phyloP scores from a whole-genome alignment of 1,140 invertebrate genomes.

The Phenacoccus solenopsis region DNA sequence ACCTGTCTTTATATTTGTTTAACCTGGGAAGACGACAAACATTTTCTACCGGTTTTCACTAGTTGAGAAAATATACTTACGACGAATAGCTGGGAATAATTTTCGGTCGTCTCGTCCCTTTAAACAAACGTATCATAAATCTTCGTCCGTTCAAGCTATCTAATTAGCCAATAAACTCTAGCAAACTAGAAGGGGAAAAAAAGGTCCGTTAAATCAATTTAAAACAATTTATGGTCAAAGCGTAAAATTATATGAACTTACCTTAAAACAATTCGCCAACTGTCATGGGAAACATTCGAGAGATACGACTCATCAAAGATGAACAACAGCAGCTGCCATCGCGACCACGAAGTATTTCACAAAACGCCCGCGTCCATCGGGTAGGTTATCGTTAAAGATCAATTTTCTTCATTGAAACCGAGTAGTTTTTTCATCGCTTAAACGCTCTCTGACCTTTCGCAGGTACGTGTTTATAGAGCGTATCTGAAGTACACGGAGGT shows the following conservation, averaged over 20 bases:
- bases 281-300: neutral
- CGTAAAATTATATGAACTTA: neutral
- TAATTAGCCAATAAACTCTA: neutral
- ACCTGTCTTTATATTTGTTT: no score
- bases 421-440: neutral
- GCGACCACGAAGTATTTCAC: no score
- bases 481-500: conserved; percentile 4
- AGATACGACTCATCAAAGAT: neutral
- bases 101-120: no score
- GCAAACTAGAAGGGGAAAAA: neutral
- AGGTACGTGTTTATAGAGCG: conserved; percentile 8
- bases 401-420: neutral
- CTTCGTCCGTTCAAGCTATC: neutral
- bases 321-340: no score
- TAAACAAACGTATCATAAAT: neutral
- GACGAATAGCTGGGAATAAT: no score
- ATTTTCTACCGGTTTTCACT: no score
- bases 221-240: neutral
- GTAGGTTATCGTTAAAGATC: neutral
- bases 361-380: neutral
- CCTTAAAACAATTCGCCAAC: neutral
- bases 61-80: no score
- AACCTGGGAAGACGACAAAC: no score
- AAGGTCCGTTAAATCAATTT: neutral
- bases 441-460: conserved; percentile 12